Evolutionary conservation across 2,888 invertebrate species (phyloP), one percentile per base, ranked within the genome.

Genomic region (Drosophila maculinotata): DNA sequence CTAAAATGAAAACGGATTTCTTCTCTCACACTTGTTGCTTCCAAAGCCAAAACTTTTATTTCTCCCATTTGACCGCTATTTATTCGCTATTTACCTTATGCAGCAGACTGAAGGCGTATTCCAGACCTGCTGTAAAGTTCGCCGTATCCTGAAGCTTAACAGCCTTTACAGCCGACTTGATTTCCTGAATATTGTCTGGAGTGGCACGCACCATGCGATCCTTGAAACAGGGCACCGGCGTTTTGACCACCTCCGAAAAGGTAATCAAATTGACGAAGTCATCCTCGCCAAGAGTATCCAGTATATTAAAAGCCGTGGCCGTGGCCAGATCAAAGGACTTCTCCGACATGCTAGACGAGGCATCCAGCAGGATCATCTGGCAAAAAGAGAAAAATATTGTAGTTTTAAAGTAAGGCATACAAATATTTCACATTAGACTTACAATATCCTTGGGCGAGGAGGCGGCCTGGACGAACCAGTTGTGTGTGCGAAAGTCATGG

Each of bases 401-500:
- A 3, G 4, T 6, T 6, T 3, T 23, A 7, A 31, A 12, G 6
- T 10, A 12, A 38, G 8, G 8, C 5, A 3, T 0, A 10, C 3
- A n/a, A 0, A n/a, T 20, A n/a, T 9, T 3, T 20, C 3, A 8
- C 6, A 26, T 0, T 0, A 8, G 0, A 85, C 89, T 89, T 74
- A 98, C 95, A 87, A 99, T 93, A 92, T 99, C 99, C 92, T 99
- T 99, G 0, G 99, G 98, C 64, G 98, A 98, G 5, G 98, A 98
- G 10, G 99, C 98, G 0, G 98, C 98, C 81, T 97, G 97, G 9
- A 99, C 96, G 92, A 99, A 99, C 99, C 99, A 99, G 85, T 96
- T 95, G 39, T 97, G 95, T 9, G 97, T 95, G 30, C 99, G 94
- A 90, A 98, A 99, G 92, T 99, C 99, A 92, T 98, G 98, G 87